Evolutionary conservation across 2,888 invertebrate species (phyloP), one percentile per base, ranked within the genome.

Genomic region (Taphrorychus bicolor): DNA sequence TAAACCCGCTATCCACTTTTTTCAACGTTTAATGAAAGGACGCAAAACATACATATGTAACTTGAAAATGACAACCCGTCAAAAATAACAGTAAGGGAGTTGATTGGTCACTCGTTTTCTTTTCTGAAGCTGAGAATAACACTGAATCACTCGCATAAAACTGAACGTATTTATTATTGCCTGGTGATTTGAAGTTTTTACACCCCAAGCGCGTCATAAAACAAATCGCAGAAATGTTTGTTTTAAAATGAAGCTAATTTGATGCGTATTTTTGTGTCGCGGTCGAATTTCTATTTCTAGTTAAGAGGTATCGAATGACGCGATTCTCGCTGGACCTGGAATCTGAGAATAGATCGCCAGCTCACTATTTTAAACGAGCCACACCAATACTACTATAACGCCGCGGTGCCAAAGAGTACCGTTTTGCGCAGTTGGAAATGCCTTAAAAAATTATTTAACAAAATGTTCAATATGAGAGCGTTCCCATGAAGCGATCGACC

Each of bases 331-430:
- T 67, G 71, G 74, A 73, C 75, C 74, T 74, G 74, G 75, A 74
- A 75, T 72, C 74, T 75, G 75, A 75, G 74, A 75, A 75, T 75
- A 75, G 75, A 70, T 60, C 52, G 71, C 58, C 66, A 52, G 70
- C 61, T 63, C 57, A 67, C 73, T 72, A 71, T 73, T 71, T 70
- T 71, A 70, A 68, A 66, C 62, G 62, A 69, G 52, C 21, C 51
- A 57, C 66, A 59, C 59, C n/a, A 66, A 66, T 59, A 54, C 52
- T 61, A 65, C 58, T 11, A 32, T 32, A 32, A 65, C 66, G n/a
- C n/a, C n/a, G n/a, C n/a, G 45, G 61, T 66, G 66, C 69, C 65
- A 66, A 61, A 48, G 18, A 16, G 17, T 11, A 16, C n/a, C 21
- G 45, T 59, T 54, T 67, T 67, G 61, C 67, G 66, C 66, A 66